phyloP scores from a whole-genome alignment of 2,888 invertebrate genomes.

The Andrena bucephala region DNA sequence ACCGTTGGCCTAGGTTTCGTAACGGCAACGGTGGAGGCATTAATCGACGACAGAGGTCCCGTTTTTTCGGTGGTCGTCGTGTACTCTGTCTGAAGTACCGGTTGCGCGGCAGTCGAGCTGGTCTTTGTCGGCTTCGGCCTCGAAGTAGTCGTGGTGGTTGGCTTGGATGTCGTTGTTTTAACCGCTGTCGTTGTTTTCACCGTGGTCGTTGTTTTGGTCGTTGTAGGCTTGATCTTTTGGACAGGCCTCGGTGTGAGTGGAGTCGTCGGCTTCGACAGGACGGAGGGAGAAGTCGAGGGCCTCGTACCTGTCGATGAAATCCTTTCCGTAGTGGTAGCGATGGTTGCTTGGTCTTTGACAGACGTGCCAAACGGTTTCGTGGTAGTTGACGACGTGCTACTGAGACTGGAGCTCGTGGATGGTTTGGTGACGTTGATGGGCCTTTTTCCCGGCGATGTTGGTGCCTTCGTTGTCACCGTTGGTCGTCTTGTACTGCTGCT shows the following conservation, averaged over 20 bases:
- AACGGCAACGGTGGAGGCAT: slow-evolving; percentile 43
- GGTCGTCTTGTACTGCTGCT: slow-evolving; percentile 65
- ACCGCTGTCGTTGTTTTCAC: slow-evolving; percentile 60
- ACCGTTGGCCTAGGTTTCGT: slow-evolving; percentile 63
- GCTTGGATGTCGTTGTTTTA: slow-evolving; percentile 47
- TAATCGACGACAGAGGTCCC: slow-evolving; percentile 38
- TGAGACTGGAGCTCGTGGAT: slow-evolving; percentile 21
- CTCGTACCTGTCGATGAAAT: slow-evolving; percentile 42
- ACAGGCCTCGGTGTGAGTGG: slow-evolving; percentile 2
- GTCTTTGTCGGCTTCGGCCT: slow-evolving; percentile 69
- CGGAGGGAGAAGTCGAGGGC: slow-evolving; percentile 16
- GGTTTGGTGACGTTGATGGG: slow-evolving; percentile 84
- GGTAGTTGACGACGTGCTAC: slow-evolving; percentile 43
- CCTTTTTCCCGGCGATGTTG: slow-evolving; percentile 80
- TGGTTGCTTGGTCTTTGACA: slow-evolving; percentile 39
- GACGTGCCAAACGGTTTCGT: slow-evolving; percentile 61
- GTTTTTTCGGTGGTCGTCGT: slow-evolving; percentile 60
- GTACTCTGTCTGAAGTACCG: slow-evolving; percentile 58
- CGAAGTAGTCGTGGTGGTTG: slow-evolving; percentile 54
- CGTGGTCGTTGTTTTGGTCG: slow-evolving; percentile 58
- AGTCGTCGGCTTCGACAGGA: background rate
- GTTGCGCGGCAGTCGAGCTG: slow-evolving; percentile 45
- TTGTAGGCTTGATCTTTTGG: slow-evolving; percentile 52
- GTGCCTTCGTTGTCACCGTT: slow-evolving; percentile 66
- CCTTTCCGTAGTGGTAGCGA: slow-evolving; percentile 26